phyloP scores from a whole-genome alignment of 1,140 invertebrate genomes.

The Drosophila varians region DNA sequence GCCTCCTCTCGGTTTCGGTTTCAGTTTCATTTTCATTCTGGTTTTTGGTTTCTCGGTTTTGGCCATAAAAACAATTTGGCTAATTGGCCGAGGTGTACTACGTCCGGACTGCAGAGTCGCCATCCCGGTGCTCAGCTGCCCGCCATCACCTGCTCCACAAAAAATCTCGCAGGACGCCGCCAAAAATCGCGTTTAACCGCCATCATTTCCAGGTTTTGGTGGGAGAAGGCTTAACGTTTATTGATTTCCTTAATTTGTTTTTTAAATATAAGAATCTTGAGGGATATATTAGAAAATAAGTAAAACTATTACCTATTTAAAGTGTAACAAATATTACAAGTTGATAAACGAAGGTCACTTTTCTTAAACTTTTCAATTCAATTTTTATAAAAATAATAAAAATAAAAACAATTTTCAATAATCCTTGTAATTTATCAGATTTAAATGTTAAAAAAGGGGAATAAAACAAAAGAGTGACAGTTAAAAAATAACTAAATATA shows the following conservation, averaged over 20 bases:
- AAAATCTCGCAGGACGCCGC: background rate
- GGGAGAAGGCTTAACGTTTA: background rate
- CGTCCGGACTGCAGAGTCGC: slow-evolving; percentile 29
- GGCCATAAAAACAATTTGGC: slow-evolving; percentile 76
- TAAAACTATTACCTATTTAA: no score
- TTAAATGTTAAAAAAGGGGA: no score
- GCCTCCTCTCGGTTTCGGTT: slow-evolving; percentile 23
- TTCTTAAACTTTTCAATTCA: no score
- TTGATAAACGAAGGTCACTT: no score
- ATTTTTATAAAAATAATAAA: no score
- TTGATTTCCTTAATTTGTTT: slow-evolving; percentile 1
- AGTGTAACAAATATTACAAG: no score
- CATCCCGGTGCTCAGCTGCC: slow-evolving; percentile 1
- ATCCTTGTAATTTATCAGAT: no score
- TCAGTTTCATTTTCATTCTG: slow-evolving; percentile 7
- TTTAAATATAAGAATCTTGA: background rate
- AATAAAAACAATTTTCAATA: no score
- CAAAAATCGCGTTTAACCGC: slow-evolving; percentile 20
- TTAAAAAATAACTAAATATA: no score
- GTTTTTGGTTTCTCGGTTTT: background rate
- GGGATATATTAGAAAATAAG: no score
- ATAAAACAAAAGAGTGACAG: no score
- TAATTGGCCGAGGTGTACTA: slow-evolving; percentile 56
- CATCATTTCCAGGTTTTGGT: slow-evolving; percentile 11
- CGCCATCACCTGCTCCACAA: slow-evolving; percentile 1